A percentile compares a stretch with the other conserved stretches of the same genome.
Evolutionary conservation across 1,140 invertebrate species (phyloP).

Genomic region (Phymastichus coffea): DNA sequence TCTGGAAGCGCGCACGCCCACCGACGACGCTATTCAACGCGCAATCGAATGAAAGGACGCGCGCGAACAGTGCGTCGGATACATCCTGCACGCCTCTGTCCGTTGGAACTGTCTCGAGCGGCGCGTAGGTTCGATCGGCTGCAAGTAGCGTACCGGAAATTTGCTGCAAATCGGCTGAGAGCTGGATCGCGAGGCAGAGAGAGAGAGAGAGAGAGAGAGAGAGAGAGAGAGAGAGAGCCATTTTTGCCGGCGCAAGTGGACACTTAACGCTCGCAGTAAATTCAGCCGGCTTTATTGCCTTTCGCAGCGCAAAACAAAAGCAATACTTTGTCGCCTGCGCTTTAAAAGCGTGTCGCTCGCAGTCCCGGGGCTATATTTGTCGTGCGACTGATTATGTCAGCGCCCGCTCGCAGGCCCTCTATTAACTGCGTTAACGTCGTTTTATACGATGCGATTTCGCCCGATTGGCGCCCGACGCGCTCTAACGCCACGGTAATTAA

Average conservation of each 20-base stretch:
- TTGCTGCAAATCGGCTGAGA: too few relatives aligned
- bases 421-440: slow-evolving; percentile 24
- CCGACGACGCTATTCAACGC: slow-evolving; percentile 27
- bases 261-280: too few relatives aligned
- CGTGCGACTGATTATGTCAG: slow-evolving; percentile 27
- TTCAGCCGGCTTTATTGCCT: slow-evolving; percentile 20
- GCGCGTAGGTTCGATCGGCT: too few relatives aligned
- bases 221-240: too few relatives aligned
- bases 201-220: too few relatives aligned
- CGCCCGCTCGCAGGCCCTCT: neutral
- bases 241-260: too few relatives aligned
- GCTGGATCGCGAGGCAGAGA: too few relatives aligned
- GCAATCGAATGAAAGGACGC: slow-evolving; percentile 8
- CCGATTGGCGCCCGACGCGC: neutral
- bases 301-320: neutral
- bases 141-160: too few relatives aligned
- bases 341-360: slow-evolving; percentile 22
- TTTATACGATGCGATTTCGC: slow-evolving; percentile 24
- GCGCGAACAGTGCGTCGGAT: too few relatives aligned
- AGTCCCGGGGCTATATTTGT: slow-evolving; percentile 24
- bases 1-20: slow-evolving; percentile 29
- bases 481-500: slow-evolving; percentile 18
- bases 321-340: slow-evolving; percentile 16
- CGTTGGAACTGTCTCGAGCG: too few relatives aligned
- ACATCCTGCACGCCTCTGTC: too few relatives aligned